These are phyloP conservation scores for Emesis furor DNA, from an alignment of 2,888 invertebrate genomes.

Conservation along the genomic window DNA sequence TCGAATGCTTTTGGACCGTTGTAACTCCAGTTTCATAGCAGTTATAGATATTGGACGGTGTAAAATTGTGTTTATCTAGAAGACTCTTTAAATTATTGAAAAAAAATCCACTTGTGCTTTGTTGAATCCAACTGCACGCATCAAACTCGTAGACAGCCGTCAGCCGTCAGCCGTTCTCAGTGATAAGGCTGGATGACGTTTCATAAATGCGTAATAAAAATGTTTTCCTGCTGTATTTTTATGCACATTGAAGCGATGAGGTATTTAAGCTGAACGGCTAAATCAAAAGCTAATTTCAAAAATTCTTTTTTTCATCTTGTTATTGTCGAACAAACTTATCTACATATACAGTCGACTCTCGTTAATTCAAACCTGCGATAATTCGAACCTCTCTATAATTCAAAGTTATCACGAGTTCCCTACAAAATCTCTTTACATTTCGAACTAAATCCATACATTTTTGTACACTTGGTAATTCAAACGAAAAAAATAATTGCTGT, in stretches of 20 bases:
- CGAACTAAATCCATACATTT: slow-evolving; percentile 62
- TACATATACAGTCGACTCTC: too few species aligned
- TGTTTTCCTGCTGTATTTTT: too few species aligned
- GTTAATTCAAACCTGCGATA: too few species aligned
- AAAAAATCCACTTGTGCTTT: slow-evolving; percentile 69
- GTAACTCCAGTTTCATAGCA: slow-evolving; percentile 72
- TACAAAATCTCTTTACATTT: slow-evolving; percentile 22
- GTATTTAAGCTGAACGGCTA: slow-evolving; percentile 33
- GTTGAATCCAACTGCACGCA: slow-evolving; percentile 67
- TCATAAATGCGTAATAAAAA: slow-evolving; percentile 39
- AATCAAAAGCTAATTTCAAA: slow-evolving; percentile 38
- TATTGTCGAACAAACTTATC: too few species aligned
- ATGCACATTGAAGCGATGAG: slow-evolving; percentile 13
- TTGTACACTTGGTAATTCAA: slow-evolving; percentile 56
- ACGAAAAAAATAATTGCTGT: slow-evolving; percentile 53
- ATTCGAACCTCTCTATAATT: too few species aligned
- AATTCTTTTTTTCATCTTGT: too few species aligned
- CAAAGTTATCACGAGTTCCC: too few species aligned
- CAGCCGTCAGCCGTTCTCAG: slow-evolving; percentile 67
- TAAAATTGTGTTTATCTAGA: slow-evolving; percentile 60
- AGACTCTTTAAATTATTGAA: slow-evolving; percentile 57
- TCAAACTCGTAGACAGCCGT: slow-evolving; percentile 67
- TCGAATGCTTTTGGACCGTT: slow-evolving; percentile 62
- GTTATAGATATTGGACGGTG: slow-evolving; percentile 71
- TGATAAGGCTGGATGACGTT: slow-evolving; percentile 48